Conservation (phyloP, 2,797 vertebrate species). For the Scomberomorus guttatus region DNA sequence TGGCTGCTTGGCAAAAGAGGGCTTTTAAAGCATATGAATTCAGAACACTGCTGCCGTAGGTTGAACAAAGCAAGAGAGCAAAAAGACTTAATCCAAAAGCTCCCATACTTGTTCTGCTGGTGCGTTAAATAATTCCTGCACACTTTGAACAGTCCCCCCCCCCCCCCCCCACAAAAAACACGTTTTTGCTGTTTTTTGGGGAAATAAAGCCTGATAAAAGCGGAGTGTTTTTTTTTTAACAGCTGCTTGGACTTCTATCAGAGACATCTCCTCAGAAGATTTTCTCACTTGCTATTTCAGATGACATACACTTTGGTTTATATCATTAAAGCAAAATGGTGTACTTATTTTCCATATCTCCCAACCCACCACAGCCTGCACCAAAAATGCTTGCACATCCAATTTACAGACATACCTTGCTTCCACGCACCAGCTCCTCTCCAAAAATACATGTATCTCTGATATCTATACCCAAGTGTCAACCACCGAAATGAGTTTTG, state of each 20-base stretch:
- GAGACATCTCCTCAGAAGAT: conserved; percentile 29
- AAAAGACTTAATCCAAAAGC: conserved; percentile 51
- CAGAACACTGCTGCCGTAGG: conserved; percentile 41
- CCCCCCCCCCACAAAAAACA: background rate
- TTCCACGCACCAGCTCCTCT: conserved; percentile 58
- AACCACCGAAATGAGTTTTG: conserved; percentile 81
- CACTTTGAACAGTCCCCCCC: conserved; percentile 9
- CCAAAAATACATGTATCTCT: conserved; percentile 76
- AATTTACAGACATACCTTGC: conserved; percentile 65
- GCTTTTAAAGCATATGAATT: conserved; percentile 64
- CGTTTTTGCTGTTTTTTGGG: background rate
- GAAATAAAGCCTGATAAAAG: background rate
- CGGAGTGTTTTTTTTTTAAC: background rate
- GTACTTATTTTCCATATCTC: conserved; percentile 15
- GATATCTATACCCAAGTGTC: conserved; percentile 82
- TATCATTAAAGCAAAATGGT: conserved; percentile 47
- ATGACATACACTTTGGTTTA: conserved; percentile 48
- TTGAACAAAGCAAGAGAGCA: conserved; percentile 52
- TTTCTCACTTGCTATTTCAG: conserved; percentile 33
- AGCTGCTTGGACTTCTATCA: conserved; percentile 12
- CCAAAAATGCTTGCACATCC: conserved; percentile 66
- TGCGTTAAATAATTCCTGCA: conserved; percentile 15
- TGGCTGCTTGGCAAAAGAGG: conserved; percentile 71
- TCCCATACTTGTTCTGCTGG: conserved; percentile 1
- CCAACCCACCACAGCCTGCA: conserved; percentile 19